phyloP scores from a whole-genome alignment of 2,888 invertebrate species.

The Ferdinandea cuprea region DNA sequence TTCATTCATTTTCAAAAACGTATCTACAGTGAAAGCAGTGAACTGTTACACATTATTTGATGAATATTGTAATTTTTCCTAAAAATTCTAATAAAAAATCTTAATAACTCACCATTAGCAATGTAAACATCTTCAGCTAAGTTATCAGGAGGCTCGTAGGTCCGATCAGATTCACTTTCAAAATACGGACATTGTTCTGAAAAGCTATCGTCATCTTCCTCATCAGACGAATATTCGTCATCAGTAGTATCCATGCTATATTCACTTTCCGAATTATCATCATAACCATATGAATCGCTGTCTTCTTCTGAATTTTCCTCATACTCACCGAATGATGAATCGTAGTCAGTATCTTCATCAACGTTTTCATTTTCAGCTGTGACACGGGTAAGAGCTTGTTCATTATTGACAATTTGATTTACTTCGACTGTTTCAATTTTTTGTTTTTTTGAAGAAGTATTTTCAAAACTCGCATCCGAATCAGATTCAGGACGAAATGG shows the following conservation, averaged over 20 bases:
- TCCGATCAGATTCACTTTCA: conserved; percentile 26
- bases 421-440: background rate
- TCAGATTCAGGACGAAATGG: conserved; percentile 9
- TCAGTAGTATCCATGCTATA: background rate
- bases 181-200: conserved; percentile 19
- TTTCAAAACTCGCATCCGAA: background rate
- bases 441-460: background rate
- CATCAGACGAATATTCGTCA: background rate
- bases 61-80: too few species aligned
- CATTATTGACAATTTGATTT: background rate
- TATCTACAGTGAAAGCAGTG: too few species aligned
- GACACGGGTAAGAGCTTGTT: conserved; percentile 10
- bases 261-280: conserved; percentile 2
- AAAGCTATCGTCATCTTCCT: background rate
- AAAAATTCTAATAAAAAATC: too few species aligned
- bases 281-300: background rate
- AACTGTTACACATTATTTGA: too few species aligned
- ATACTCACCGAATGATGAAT: background rate
- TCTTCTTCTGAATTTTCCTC: background rate
- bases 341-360: conserved; percentile 8
- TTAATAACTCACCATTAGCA: conserved; percentile 74
- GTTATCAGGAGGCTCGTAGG: conserved; percentile 73
- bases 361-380: conserved; percentile 24
- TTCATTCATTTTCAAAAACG: too few species aligned
- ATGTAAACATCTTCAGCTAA: conserved; percentile 77